phyloP scores from a whole-genome alignment of 2,113 vertebrate genomes.

The Hyla sarda region DNA sequence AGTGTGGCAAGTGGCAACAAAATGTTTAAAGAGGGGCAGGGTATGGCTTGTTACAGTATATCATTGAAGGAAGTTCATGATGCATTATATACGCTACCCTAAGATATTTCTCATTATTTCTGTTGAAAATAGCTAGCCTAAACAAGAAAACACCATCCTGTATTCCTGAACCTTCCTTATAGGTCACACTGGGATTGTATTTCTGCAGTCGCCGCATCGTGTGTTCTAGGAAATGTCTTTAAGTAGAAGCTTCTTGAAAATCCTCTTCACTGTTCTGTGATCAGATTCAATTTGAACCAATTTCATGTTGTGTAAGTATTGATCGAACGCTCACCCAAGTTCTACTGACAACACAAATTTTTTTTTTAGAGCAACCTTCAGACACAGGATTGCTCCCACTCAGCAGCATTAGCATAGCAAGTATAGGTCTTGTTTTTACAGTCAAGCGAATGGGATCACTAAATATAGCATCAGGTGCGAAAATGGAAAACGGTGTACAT shows the following conservation, averaged over 20 bases:
- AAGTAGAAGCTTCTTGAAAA: conserved; percentile 23
- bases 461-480: background rate
- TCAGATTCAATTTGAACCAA: conserved; percentile 42
- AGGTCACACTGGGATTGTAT: background rate
- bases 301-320: conserved; percentile 24
- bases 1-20: too few species aligned
- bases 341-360: conserved; percentile 24
- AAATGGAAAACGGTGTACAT: background rate
- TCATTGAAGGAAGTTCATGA: too few species aligned
- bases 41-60: too few species aligned
- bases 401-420: background rate
- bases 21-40: too few species aligned
- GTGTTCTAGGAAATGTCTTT: background rate
- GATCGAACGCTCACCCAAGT: conserved; percentile 20
- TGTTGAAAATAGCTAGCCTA: background rate
- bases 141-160: background rate
- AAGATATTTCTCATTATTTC: background rate
- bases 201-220: background rate
- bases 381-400: conserved; percentile 1
- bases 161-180: background rate
- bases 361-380: background rate
- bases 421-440: background rate
- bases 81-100: background rate
- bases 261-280: conserved; percentile 12
- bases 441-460: background rate